Percentiles rank a stretch among this genome's conserved stretches.
Conservation (phyloP, 2,888 invertebrate genomes). For the Theretra japonica region DNA sequence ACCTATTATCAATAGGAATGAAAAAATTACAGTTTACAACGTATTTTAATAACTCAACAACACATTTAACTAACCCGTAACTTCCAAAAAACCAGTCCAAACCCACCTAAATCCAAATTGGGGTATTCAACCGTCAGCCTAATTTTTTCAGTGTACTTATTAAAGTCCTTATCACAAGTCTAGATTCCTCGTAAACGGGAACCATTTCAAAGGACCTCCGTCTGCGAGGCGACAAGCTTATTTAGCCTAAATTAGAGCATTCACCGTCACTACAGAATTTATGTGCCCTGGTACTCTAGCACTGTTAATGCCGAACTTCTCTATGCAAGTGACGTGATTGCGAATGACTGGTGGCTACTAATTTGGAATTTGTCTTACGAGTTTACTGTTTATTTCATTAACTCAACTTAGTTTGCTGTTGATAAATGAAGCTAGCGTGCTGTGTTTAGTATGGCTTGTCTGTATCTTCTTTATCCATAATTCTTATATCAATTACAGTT, state of each 20-base stretch:
- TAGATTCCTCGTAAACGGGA: constrained; percentile 27
- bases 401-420: constrained; percentile 3
- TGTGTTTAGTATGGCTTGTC: neutral
- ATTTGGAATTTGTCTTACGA: constrained; percentile 25
- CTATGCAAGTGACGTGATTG: constrained; percentile 37
- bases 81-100: neutral
- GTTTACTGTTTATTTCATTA: constrained; percentile 24
- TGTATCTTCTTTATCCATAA: neutral
- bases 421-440: neutral
- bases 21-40: too few species aligned
- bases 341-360: constrained; percentile 28
- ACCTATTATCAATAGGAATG: too few species aligned
- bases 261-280: constrained; percentile 46
- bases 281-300: constrained; percentile 43
- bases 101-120: neutral
- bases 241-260: constrained; percentile 56
- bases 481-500: neutral
- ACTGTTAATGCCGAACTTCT: constrained; percentile 37
- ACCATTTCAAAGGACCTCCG: constrained; percentile 47
- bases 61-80: neutral
- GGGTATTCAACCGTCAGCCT: neutral
- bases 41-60: too few species aligned
- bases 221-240: constrained; percentile 45
- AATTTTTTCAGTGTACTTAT: constrained; percentile 18
- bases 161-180: constrained; percentile 11